Evolutionary conservation across 2,113 vertebrate genomes (phyloP), one percentile per base, ranked within the genome.

Genomic region (Lasiurus cinereus): DNA sequence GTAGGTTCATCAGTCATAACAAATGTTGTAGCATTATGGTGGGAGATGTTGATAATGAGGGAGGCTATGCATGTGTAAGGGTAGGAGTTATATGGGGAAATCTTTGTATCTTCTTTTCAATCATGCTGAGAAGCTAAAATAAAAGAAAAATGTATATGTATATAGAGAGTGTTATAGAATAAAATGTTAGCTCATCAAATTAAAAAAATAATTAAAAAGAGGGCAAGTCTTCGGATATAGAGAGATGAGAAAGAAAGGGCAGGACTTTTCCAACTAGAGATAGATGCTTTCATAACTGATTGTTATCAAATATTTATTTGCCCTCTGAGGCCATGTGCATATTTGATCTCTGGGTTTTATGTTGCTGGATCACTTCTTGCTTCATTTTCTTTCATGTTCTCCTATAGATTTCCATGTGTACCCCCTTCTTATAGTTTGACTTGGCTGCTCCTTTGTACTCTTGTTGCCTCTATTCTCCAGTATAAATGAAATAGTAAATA

Each of bases 371-470:
- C 39, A 72, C 39, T 82, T 36, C 24, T 73, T 54, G 43, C n/a
- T 29, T 83, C 24, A 14, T 88, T 21, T 67, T 85, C 85, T 77
- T 74, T 96, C 59, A 54, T 84, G 72, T 48, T 31, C 50, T 77
- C 56, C 36, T 94, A 48, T 54, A 86, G 78, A 76, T 97, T 96
- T 96, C 86, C 92, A 96, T 62, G 39, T 83, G 46, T 86, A 78
- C 39, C 19, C 8, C 46, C n/a, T 87, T 79, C 91, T 93, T 91
- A 94, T 62, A 85, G 24, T 27, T 62, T 27, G 33, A 27, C 33
- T 92, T 85, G 12, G 83, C 85, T 93, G 39, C 83, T 69, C 91
- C 64, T 83, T 16, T 84, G 74, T 62, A 24, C 70, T 95, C 95
- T 78, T 62, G 56, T 83, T 89, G 93, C 19, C 43, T 46, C 52